Base-by-base conservation (phyloP, 2,888 invertebrate species). In the Phanerotoma sp. region DNA sequence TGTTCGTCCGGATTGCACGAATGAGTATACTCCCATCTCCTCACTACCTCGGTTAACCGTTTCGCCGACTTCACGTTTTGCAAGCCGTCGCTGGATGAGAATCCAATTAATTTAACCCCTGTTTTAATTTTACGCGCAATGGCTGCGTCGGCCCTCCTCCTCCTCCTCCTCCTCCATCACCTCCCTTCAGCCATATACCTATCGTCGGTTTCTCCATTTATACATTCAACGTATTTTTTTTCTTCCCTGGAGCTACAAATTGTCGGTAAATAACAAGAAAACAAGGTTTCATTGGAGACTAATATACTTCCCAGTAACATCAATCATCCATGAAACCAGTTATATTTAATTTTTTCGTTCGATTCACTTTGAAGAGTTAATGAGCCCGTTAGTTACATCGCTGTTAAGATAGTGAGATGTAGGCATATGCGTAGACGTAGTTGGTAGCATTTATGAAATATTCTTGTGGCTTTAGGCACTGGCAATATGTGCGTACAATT, bases 91-190 rank as follows among this genome's bases (percentile, higher is more conserved):
- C 28, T 45, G 58, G 50, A 56, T 51, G 56, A 41, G 53, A 56
- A 49, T 54, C 54, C 50, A 48, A 54, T 56, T 59, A 56, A 56
- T 56, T 56, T 54, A 44, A 47, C 53, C 50, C 45, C 51, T 56
- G 48, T 54, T 54, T 59, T 54, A 56, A 59, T 59, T 54, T 51
- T 54, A 56, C 50, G 44, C 48, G 51, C 50, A 46, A 46, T 55
- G 51, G 51, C 16, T 51, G 33, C 25, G 35, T 28, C 44, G 33
- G 35, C 25, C 20, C 35, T 13, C 22, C 37, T n/a, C n/a, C n/a
- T 22, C 18, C 28, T 21, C 38, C 40, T 11, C 33, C 20, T 10
- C 33, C 4, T 6, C 10, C 15, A 10, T 11, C 10, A 37, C 13
- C 9, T 3, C n/a, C 7, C 9, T 30, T 18, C 33, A 54, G 35